Base-by-base conservation (phyloP, 1,140 invertebrate species). In the Trypoxylus dichotomus region DNA sequence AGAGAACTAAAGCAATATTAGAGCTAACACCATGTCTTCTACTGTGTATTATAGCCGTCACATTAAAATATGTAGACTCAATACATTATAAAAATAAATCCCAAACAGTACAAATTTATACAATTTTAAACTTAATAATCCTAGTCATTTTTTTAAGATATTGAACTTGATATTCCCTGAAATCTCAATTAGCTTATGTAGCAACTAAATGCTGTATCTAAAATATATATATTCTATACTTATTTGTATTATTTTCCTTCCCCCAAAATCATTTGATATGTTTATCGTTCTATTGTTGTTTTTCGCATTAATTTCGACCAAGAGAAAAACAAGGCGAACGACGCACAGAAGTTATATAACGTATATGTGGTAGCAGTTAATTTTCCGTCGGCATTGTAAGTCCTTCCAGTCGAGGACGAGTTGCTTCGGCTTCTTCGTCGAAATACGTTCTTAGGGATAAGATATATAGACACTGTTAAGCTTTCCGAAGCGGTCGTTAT, bases 391-490 rank as follows among this genome's bases (percentile, higher is more conserved):
- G 27, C 25, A 29, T 29, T 54, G 15, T 54, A 54, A 54, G 47
- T 54, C 47, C 47, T 54, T n/a, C 47, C 47, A 54, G 47, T n/a
- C 19, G 42, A 43, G 42, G 42, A 43, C 7, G 42, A 43, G 42
- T 11, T 43, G 42, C 42, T 43, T 43, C 15, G 19, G 47, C 47
- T 54, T 54, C 47, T 54, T 54, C 72, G 72, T 43, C 25, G 27
- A 32, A 73, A 74, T 74, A 74, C 37, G 41, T 74, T 74, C 72
- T 37, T 74, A 37, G n/a, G 72, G 32, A 43, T 15, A 74, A 74
- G 72, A 74, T 74, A 74, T 74, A 74, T 74, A 37, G 72, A 74
- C 32, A 74, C 72, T 74, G 72, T 74, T 74, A 74, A 74, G 72
- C 72, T 43, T 74, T 74, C 21, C 32, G 72, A 74, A 74, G 41